Percentiles rank a stretch among this genome's conserved stretches.
Evolutionary conservation across 1,140 invertebrate species (phyloP).

Genomic region (Heliconius congener): DNA sequence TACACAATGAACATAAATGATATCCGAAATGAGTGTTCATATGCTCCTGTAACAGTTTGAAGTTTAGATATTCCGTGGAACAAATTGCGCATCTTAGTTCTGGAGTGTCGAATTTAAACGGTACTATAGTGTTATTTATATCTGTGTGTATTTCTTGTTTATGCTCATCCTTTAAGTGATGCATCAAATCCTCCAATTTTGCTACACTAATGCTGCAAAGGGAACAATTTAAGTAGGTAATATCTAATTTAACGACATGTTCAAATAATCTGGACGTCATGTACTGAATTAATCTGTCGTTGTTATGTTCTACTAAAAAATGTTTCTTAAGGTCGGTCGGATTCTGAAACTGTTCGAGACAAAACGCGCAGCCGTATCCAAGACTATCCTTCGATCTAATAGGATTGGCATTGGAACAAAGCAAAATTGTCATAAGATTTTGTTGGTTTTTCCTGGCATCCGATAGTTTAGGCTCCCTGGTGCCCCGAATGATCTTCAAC

Average conservation of each 20-base stretch:
- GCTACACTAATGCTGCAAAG: conserved; percentile 48
- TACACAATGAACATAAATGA: conserved; percentile 89
- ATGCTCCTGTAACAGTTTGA: conserved; percentile 71
- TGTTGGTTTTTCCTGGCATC: conserved; percentile 54
- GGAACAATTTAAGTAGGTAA: conserved; percentile 55
- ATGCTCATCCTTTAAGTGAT: conserved; percentile 54
- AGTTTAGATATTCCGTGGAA: conserved; percentile 59
- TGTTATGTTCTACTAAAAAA: conserved; percentile 60
- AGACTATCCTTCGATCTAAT: conserved; percentile 57
- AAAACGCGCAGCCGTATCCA: conserved; percentile 64
- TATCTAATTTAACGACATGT: conserved; percentile 63
- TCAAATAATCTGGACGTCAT: conserved; percentile 51
- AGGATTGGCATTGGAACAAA: conserved; percentile 61
- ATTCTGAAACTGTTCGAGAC: conserved; percentile 50
- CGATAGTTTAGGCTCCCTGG: conserved; percentile 27
- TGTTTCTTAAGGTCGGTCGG: conserved; percentile 59
- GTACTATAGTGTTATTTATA: conserved; percentile 54
- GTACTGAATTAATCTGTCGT: conserved; percentile 52
- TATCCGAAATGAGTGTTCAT: conserved; percentile 70
- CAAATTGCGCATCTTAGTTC: conserved; percentile 67
- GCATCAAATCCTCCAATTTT: conserved; percentile 51
- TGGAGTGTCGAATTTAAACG: conserved; percentile 64
- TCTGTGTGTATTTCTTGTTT: conserved; percentile 51
- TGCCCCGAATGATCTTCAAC: conserved; percentile 41
- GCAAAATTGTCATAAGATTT: conserved; percentile 54